Percentiles rank a stretch among this genome's conserved stretches.
These are phyloP conservation scores for Pterocles gutturalis DNA, from an alignment of 2,113 vertebrate species.

Conservation along the genomic window DNA sequence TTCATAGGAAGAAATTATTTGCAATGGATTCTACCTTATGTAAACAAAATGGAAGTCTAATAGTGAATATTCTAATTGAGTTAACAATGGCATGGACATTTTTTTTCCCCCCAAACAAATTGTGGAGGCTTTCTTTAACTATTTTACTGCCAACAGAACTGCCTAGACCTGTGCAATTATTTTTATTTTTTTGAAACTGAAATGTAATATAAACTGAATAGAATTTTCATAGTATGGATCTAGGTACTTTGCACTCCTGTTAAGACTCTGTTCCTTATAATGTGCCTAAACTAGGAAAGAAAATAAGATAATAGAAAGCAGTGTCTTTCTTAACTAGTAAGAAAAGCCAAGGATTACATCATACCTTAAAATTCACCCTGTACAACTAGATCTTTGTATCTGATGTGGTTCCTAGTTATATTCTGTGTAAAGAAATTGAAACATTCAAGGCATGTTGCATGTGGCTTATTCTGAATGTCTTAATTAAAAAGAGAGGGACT, in stretches of 20 bases:
- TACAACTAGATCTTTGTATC: not conserved
- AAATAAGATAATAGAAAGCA: not conserved
- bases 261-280: not conserved
- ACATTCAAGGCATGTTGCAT: not conserved
- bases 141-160: not conserved
- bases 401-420: accelerated
- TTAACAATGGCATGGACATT: not conserved
- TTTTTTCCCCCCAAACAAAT: not conserved
- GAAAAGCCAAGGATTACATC: not conserved
- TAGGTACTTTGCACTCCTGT: not conserved
- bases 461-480: not conserved
- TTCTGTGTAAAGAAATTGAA: not conserved
- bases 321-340: not conserved
- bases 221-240: not conserved
- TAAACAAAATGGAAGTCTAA: not conserved
- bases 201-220: not conserved
- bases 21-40: not conserved
- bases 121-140: not conserved
- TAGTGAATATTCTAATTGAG: not conserved
- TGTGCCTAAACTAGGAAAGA: not conserved
- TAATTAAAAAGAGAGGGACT: not conserved
- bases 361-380: not conserved
- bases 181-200: not conserved
- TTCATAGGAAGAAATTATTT: not conserved
- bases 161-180: not conserved